Conservation (phyloP, 2,888 invertebrate genomes). For the Ommatoiulus sabulosus region DNA sequence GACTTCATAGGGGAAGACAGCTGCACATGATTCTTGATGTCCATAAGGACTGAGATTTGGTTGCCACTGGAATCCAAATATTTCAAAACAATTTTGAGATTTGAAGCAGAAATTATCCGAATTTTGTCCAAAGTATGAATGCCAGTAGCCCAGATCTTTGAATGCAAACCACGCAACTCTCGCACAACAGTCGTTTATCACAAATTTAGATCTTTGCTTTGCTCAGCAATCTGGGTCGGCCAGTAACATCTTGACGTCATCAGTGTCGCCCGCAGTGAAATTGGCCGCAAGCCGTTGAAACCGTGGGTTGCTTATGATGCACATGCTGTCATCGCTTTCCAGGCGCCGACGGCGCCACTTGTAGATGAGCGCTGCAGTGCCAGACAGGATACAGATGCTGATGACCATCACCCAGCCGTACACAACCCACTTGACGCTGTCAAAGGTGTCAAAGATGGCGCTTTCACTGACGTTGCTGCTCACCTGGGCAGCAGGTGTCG, state of each 20-base stretch:
- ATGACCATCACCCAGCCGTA: conserved; percentile 15
- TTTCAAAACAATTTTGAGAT: no score
- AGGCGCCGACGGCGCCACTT: background rate
- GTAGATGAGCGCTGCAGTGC: background rate
- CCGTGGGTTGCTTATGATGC: conserved; percentile 32
- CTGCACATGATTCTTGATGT: no score
- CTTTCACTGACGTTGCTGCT: background rate
- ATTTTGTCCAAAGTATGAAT: no score
- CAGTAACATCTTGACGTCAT: conserved; percentile 51
- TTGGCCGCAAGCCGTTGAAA: conserved; percentile 46
- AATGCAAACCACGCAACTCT: no score
- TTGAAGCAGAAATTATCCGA: no score
- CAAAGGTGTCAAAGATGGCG: background rate
- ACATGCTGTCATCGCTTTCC: background rate
- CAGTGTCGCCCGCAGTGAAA: conserved; percentile 52
- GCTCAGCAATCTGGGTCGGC: conserved; percentile 39
- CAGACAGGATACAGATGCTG: background rate
- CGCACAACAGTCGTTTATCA: no score
- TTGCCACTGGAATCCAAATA: no score
- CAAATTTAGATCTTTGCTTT: no score
- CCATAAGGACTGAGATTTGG: no score
- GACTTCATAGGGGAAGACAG: no score
- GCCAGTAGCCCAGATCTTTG: no score
- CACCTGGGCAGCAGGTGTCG: background rate
- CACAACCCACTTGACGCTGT: conserved; percentile 31